Evolutionary conservation across 2,888 invertebrate genomes (phyloP), one percentile per base, ranked within the genome.

Genomic region (Pyrochroa serraticornis): DNA sequence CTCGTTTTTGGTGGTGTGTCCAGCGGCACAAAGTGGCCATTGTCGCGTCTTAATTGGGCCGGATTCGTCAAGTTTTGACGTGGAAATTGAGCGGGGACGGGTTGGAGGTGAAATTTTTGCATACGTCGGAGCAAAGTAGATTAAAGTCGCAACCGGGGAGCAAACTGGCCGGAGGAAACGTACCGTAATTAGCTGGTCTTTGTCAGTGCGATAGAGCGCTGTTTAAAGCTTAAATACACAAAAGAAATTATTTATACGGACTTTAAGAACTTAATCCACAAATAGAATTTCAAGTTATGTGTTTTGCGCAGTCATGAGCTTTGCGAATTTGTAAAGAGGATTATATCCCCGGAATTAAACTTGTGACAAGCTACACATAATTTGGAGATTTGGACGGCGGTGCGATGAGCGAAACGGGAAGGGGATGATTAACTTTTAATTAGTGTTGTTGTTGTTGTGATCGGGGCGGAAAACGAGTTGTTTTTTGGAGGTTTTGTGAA

Each of bases 211-310:
- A 51, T 56, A 37, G 38, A 42, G 56, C 37, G 47, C 52, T 38
- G 50, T 51, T 58, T 60, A 60, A 55, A 58, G 59, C 65, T 56
- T 58, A 58, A 63, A 63, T 60, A 54, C 46, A 65, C 64, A 63
- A 65, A 66, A 67, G 65, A 67, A 65, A 63, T 67, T 69, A 66
- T 69, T 69, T 69, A 64, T 67, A 62, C 58, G 57, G 64, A 66
- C 63, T 68, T 65, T 65, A 67, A 64, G 65, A 62, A 64, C 62
- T 59, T 69, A 69, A 70, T 70, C 68, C 64, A 62, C 65, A 68
- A 69, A 70, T 66, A 68, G 68, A 69, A 70, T 65, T 70, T 59
- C 67, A 56, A 68, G 65, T 69, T 69, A 68, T 64, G 60, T 66
- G 68, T 68, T 66, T 68, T 67, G 67, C 68, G 58, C 65, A 62